phyloP scores from a whole-genome alignment of 2,113 vertebrate genomes.

The Suncus etruscus region DNA sequence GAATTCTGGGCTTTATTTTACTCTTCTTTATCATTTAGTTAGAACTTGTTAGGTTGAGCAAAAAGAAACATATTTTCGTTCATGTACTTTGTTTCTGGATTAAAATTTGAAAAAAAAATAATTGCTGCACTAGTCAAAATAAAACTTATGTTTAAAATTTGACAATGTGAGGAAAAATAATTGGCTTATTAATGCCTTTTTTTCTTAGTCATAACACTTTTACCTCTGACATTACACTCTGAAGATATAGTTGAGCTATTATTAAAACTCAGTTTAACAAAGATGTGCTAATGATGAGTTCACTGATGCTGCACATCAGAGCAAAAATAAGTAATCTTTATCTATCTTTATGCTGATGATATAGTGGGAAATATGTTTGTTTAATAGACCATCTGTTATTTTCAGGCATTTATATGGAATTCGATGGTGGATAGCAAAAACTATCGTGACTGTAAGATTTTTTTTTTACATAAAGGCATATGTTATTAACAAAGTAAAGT shows the following conservation, averaged over 20 bases:
- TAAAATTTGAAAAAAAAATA: slow-evolving; percentile 71
- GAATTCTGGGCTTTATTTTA: slow-evolving; percentile 61
- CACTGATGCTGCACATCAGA: slow-evolving; percentile 39
- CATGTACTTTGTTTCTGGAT: slow-evolving; percentile 50
- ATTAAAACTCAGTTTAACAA: slow-evolving; percentile 76
- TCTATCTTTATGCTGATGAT: slow-evolving; percentile 71
- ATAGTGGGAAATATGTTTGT: slow-evolving; percentile 74
- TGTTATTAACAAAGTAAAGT: slow-evolving; percentile 56
- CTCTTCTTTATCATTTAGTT: slow-evolving; percentile 68
- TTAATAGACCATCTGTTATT: slow-evolving; percentile 70
- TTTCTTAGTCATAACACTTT: slow-evolving; percentile 69
- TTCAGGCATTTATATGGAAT: slow-evolving; percentile 59
- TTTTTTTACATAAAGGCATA: slow-evolving; percentile 34
- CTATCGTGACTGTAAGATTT: not conserved
- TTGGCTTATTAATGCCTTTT: slow-evolving; percentile 74
- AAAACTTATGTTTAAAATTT: slow-evolving; percentile 74
- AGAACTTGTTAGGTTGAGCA: slow-evolving; percentile 60
- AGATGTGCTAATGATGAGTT: slow-evolving; percentile 71
- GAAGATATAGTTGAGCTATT: slow-evolving; percentile 69
- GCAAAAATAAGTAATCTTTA: slow-evolving; percentile 72
- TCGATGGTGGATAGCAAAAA: slow-evolving; percentile 28
- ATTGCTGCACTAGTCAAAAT: slow-evolving; percentile 76
- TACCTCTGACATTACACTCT: slow-evolving; percentile 59
- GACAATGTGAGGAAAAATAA: slow-evolving; percentile 77
- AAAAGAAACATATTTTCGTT: slow-evolving; percentile 59